Base-by-base conservation (phyloP, 2,113 vertebrate genomes). In the Orientallactaga bullata region DNA sequence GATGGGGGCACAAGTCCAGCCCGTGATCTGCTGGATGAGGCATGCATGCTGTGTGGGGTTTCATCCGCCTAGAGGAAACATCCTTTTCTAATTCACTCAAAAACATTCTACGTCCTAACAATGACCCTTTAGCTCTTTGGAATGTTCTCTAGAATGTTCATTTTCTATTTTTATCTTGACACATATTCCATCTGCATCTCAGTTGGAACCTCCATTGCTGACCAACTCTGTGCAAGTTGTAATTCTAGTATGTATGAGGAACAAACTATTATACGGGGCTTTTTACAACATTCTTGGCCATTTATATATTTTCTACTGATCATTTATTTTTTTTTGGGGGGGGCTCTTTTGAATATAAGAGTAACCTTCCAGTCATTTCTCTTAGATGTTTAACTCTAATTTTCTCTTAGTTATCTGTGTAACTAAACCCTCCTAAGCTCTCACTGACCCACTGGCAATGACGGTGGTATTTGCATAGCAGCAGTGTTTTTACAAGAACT, bases 301-400 rank as follows among this genome's bases (percentile, higher is more conserved):
- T 85, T 83, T 7, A 11, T 82, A 26, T 89, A 47, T 60, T 85
- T 87, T 23, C 39, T 85, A 69, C 8, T 26, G 3, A 78, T 82
- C 17, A 26, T 90, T 83, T 90, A 30, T 90, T 90, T 86, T 84
- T 42, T 13, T 66, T 79, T 61, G 20, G n/a, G 15, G 4, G 72
- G 20, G n/a, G 11, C 4, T 85, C 18, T 88, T 95, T 87, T 71
- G 60, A 61, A 26, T 55, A 37, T 58, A 91, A 90, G 28, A 73
- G 35, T 37, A 92, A 69, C 21, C 30, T 90, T 95, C 85, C 63
- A 65, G 13, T 68, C 35, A 69, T 17, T 65, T 55, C 42, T 80
- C 80, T 94, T 90, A 80, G 72, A 68, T n/a, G 12, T 94, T 91
- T 92, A 95, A 65, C 26, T 78, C 51, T 60, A 24, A 68, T 89